Percentiles rank a stretch among this genome's conserved stretches.
Evolutionary conservation across 2,888 invertebrate genomes (phyloP).

Genomic region (Campaea margaritaria): DNA sequence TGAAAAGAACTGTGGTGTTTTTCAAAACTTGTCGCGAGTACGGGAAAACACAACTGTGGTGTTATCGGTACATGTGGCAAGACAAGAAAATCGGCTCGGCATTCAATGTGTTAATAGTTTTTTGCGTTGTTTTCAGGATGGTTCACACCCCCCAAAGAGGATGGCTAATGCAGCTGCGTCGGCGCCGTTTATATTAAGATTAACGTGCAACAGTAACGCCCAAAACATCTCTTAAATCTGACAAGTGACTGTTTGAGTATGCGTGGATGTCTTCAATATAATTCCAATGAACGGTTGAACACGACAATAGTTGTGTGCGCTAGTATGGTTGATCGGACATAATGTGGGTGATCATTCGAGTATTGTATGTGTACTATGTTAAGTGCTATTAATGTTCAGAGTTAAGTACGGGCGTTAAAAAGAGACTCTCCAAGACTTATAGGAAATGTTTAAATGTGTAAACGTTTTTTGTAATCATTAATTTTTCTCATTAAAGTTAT

Average conservation of each 20-base stretch:
- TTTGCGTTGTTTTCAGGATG: slow-evolving; percentile 87
- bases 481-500: slow-evolving; percentile 79
- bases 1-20: no score
- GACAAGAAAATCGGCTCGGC: no score
- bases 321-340: slow-evolving; percentile 63
- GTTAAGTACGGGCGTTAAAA: slow-evolving; percentile 72
- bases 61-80: no score
- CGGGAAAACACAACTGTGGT: no score
- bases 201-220: slow-evolving; percentile 76
- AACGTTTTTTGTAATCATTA: slow-evolving; percentile 83
- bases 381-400: slow-evolving; percentile 78
- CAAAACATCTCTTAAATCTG: slow-evolving; percentile 61
- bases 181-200: slow-evolving; percentile 66
- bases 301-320: slow-evolving; percentile 55
- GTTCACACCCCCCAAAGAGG: slow-evolving; percentile 96
- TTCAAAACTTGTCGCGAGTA: no score
- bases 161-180: slow-evolving; percentile 88
- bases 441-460: slow-evolving; percentile 82
- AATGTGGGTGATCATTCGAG: slow-evolving; percentile 58
- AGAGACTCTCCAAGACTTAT: slow-evolving; percentile 82
- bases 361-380: slow-evolving; percentile 71
- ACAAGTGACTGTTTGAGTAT: slow-evolving; percentile 63
- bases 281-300: slow-evolving; percentile 59
- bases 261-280: slow-evolving; percentile 59
- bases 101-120: neutral